Percentiles rank a stretch among this genome's conserved stretches.
phyloP scores from a whole-genome alignment of 2,797 vertebrate species.

The Apogon hyalosoma region DNA sequence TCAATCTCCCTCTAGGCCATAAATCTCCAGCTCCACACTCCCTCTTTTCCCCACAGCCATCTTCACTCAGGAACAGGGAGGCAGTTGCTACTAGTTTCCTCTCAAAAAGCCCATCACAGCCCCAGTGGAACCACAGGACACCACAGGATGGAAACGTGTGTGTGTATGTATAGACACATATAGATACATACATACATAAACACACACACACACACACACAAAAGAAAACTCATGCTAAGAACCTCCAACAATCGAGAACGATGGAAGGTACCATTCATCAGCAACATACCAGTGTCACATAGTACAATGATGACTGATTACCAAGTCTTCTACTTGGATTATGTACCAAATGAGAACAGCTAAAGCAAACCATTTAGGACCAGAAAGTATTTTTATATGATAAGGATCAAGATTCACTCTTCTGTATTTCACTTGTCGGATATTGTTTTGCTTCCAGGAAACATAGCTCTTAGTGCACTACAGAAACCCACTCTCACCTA shows the following conservation, averaged over 20 bases:
- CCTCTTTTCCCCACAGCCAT: conserved; percentile 67
- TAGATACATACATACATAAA: conserved; percentile 25
- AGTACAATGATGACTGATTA: conserved; percentile 80
- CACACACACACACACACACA: conserved; percentile 15
- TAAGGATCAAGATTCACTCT: conserved; percentile 63
- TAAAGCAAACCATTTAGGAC: conserved; percentile 52
- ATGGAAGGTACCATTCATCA: conserved; percentile 73
- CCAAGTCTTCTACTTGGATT: conserved; percentile 61
- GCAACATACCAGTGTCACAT: conserved; percentile 68
- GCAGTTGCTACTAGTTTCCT: conserved; percentile 70
- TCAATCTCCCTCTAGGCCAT: conserved; percentile 87
- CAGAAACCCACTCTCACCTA: conserved; percentile 46
- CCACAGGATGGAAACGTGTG: conserved; percentile 1
- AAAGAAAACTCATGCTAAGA: conserved; percentile 35
- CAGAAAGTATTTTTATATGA: conserved; percentile 67
- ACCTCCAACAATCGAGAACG: conserved; percentile 52
- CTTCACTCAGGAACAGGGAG: conserved; percentile 71
- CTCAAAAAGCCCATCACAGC: conserved; percentile 68
- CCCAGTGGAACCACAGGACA: conserved; percentile 48
- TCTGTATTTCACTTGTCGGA: conserved; percentile 51
- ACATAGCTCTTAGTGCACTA: conserved; percentile 30
- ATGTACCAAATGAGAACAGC: conserved; percentile 61
- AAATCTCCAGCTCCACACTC: conserved; percentile 80
- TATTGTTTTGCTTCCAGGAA: conserved; percentile 59
- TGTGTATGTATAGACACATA: conserved; percentile 27